Conservation (phyloP, 2,113 vertebrate species). For the Crotalus tigris region DNA sequence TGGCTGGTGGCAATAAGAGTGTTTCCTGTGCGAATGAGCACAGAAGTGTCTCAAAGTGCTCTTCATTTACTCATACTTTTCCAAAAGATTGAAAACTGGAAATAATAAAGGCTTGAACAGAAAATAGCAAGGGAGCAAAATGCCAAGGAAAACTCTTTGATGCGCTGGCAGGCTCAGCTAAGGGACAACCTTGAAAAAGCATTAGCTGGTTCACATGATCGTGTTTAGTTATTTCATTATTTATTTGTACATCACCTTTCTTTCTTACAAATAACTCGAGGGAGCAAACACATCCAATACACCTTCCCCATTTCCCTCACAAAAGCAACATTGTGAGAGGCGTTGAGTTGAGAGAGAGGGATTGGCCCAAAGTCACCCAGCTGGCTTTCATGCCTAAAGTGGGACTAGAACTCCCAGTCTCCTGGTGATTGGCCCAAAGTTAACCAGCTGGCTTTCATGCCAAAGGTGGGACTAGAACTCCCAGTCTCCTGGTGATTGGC, state of each 20-base stretch:
- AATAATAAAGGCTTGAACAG: neutral
- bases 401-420: too few relatives aligned
- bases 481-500: neutral
- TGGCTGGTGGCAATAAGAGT: neutral
- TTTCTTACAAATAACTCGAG: neutral
- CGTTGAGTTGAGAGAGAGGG: neutral
- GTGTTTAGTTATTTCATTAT: neutral
- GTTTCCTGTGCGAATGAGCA: neutral
- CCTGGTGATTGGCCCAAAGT: neutral
- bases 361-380: too few relatives aligned
- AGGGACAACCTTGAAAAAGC: neutral
- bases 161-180: neutral
- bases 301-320: neutral
- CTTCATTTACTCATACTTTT: constrained; percentile 8
- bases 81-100: neutral
- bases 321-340: neutral
- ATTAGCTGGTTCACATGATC: neutral
- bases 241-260: neutral
- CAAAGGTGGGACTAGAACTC: neutral
- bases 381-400: rapidly evolving
- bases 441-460: neutral
- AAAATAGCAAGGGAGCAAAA: neutral
- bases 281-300: neutral
- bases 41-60: neutral
- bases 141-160: neutral